Evolutionary conservation across 2,888 invertebrate species (phyloP).

Genomic region (Acronicta aceris): DNA sequence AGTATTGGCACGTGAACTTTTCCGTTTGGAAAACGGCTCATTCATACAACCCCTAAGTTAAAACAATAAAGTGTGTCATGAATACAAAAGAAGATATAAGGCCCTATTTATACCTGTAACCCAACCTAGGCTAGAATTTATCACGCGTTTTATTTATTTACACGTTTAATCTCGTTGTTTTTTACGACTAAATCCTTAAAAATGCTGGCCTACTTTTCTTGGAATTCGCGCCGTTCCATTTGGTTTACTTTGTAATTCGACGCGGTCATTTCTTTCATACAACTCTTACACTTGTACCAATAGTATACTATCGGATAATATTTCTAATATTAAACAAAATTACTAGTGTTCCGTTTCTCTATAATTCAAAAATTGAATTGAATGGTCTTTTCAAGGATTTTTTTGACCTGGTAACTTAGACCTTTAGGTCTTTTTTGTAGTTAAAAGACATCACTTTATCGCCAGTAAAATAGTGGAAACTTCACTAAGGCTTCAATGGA

Average conservation of each 20-base stretch:
- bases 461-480: no score
- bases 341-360: neutral
- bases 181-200: conserved; percentile 30
- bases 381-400: no score
- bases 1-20: neutral
- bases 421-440: no score
- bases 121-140: conserved; percentile 29
- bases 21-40: neutral
- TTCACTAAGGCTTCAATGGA: no score
- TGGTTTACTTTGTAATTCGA: conserved; percentile 32
- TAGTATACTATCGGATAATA: conserved; percentile 19
- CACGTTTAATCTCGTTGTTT: conserved; percentile 26
- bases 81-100: conserved; percentile 40
- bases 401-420: no score
- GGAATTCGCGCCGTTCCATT: conserved; percentile 11
- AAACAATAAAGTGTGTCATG: conserved; percentile 33
- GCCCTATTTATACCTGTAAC: neutral
- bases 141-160: conserved; percentile 26
- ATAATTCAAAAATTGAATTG: no score
- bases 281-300: conserved; percentile 10
- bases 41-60: conserved; percentile 2
- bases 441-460: no score
- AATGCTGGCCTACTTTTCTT: conserved; percentile 15
- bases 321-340: conserved; percentile 14
- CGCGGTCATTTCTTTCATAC: conserved; percentile 17